phyloP scores from a whole-genome alignment of 1,140 invertebrate genomes.

The Halesus radiatus region DNA sequence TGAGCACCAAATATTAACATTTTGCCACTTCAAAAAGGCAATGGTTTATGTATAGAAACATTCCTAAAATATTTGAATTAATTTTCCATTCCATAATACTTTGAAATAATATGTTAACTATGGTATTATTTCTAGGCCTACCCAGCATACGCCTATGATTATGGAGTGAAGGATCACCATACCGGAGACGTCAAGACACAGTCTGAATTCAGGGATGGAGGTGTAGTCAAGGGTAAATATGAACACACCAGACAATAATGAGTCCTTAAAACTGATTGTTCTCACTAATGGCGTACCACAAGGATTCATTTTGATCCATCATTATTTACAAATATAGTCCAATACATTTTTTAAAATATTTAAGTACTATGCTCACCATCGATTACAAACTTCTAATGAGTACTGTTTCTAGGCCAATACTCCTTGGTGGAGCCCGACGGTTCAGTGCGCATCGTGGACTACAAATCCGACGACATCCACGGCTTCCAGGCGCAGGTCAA shows the following conservation, averaged over 20 bases:
- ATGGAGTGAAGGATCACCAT: slow-evolving; percentile 60
- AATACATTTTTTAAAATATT: too few relatives aligned
- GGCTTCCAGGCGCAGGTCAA: slow-evolving; percentile 76
- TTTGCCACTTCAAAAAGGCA: too few relatives aligned
- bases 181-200: slow-evolving; percentile 62
- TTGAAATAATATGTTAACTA: too few relatives aligned
- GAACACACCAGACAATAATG: not conserved
- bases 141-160: slow-evolving; percentile 59
- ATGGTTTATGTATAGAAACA: too few relatives aligned
- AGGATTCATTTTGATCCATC: too few relatives aligned
- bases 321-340: too few relatives aligned
- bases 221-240: slow-evolving; percentile 59
- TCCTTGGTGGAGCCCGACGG: slow-evolving; percentile 78
- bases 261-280: too few relatives aligned
- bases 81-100: too few relatives aligned
- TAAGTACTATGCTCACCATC: too few relatives aligned
- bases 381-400: not conserved
- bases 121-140: slow-evolving; percentile 42
- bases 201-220: slow-evolving; percentile 61
- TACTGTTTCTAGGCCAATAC: slow-evolving; percentile 72
- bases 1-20: too few relatives aligned
- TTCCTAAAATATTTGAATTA: too few relatives aligned
- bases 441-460: slow-evolving; percentile 75
- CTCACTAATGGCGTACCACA: too few relatives aligned
- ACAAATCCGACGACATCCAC: slow-evolving; percentile 79